Base-by-base conservation (phyloP, 2,888 invertebrate species). In the Nemotelus pantherinus region DNA sequence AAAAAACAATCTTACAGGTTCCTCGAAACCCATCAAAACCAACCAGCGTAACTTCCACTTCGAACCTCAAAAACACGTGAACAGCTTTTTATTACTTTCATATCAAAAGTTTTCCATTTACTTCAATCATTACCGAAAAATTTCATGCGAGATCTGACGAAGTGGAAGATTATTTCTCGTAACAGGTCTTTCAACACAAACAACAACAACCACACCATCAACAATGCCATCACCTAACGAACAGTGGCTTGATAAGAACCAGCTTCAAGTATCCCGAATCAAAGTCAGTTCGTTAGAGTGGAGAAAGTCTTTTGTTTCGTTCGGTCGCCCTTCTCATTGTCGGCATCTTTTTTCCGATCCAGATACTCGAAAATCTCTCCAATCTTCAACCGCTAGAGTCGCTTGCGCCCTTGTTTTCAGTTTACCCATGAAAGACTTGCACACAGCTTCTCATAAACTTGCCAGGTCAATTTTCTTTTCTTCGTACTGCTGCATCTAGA, bases 111-210 rank as follows among this genome's bases (percentile, higher is more conserved):
- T 48, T 47, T 47, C 39, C 47, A 10, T 67, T 48, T 48, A 48
- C 47, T 48, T 48, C 67, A 67, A 67, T 67, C 39, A 67, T 67
- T 48, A 48, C 67, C 2, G 10, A 47, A 25, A 67, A 67, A 67
- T 67, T 67, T 67, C 67, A 48, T 67, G 2, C 50, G 48, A 67
- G 50, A 67, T 67, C 48, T 67, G 67, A 67, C 9, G 45, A 67
- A 44, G 25, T 67, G 25, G 50, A 67, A 67, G 50, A 50, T 67
- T 67, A 67, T 47, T 67, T 50, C 50, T 9, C 9, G 50, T 7
- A 50, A 50, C 25, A 39, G 47, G 47, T n/a, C n/a, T n/a, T 45
- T 9, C 2, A 7, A 65, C 63, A 63, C 10, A 43, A 3, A 5
- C 41, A 45, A 47, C 65, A 45, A 45, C 45, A 10, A 65, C 45